A percentile compares a stretch with the other conserved stretches of the same genome.
Evolutionary conservation across 2,797 vertebrate species (phyloP).

Genomic region (Gorsachius magnificus): DNA sequence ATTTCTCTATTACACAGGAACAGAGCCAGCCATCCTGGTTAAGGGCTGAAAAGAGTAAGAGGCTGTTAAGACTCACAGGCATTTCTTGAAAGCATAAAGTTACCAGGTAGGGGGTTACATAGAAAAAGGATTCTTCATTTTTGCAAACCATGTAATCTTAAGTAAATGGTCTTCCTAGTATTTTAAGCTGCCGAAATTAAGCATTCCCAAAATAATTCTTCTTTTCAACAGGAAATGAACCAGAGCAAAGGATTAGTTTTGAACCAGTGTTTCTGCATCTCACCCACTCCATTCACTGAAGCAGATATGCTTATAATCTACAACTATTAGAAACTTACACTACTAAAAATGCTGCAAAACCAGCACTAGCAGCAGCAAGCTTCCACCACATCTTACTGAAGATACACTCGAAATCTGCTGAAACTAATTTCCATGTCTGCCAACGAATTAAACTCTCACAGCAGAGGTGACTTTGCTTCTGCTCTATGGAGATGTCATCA

Average conservation of each 20-base stretch:
- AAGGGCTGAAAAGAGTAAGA: not conserved
- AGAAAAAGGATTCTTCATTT: not conserved
- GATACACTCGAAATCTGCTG: not conserved
- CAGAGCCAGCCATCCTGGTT: not conserved
- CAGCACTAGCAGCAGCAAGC: not conserved
- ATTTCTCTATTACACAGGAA: not conserved
- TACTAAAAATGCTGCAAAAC: not conserved
- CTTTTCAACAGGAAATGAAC: not conserved
- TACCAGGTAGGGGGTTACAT: not conserved
- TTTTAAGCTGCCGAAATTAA: not conserved
- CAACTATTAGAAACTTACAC: not conserved
- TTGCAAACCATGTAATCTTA: not conserved
- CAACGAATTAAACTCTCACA: not conserved
- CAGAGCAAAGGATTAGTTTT: not conserved
- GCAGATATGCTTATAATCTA: not conserved
- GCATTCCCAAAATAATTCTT: not conserved
- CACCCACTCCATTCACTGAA: fast-evolving
- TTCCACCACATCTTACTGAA: not conserved
- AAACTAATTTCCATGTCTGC: not conserved
- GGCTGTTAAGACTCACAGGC: not conserved
- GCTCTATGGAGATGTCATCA: not conserved
- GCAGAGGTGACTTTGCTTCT: not conserved
- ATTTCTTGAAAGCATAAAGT: not conserved
- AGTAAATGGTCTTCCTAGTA: not conserved
- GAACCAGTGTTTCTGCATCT: not conserved